Conservation (phyloP, 2,888 invertebrate species). For the Machimus rusticus region DNA sequence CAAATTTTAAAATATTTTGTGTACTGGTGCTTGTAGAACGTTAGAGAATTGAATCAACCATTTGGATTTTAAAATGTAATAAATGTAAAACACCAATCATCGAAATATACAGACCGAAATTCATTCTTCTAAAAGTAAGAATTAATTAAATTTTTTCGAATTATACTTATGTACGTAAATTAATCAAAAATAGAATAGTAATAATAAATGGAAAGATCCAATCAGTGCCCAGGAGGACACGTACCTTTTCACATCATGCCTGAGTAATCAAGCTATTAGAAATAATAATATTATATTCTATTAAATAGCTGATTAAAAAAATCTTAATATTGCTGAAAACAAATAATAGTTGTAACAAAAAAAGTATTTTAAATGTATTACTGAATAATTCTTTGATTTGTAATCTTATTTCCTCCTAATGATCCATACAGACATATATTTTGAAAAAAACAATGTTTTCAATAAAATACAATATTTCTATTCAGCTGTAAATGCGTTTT, state of each 20-base stretch:
- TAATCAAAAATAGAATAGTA: neutral
- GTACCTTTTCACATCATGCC: neutral
- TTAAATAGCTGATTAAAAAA: neutral
- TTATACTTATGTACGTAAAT: neutral
- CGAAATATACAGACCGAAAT: neutral
- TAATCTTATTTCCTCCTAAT: neutral
- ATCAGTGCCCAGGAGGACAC: neutral
- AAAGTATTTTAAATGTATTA: neutral
- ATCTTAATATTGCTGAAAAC: neutral
- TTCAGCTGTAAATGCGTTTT: slow-evolving; percentile 47
- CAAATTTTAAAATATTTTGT: neutral
- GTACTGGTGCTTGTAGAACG: neutral
- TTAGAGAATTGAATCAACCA: neutral
- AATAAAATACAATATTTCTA: slow-evolving; percentile 50
- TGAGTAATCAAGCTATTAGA: neutral
- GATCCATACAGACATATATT: neutral
- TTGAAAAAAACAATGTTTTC: neutral
- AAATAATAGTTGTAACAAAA: neutral
- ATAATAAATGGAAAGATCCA: neutral
- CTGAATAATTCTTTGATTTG: neutral
- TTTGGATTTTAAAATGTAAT: neutral
- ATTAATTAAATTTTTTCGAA: neutral
- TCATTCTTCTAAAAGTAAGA: neutral
- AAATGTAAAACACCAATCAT: neutral
- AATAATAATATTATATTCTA: neutral